These are phyloP conservation scores for Denticeps clupeoides DNA, from an alignment of 2,797 vertebrate genomes.

Conservation along the genomic window DNA sequence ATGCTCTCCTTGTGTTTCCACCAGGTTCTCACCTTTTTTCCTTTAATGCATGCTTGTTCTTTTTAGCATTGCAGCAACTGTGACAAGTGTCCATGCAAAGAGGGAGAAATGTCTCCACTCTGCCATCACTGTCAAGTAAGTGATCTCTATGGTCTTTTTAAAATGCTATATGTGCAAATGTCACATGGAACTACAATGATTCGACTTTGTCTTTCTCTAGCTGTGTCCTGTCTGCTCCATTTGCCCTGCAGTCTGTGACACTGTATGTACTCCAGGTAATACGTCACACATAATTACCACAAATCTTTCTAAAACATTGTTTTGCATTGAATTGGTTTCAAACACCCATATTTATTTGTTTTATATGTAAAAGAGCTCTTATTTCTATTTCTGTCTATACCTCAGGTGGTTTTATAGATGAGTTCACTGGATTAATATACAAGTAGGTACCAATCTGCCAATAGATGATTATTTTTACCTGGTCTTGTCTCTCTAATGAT, in stretches of 20 bases:
- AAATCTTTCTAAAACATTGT: not conserved
- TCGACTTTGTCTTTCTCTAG: constrained; percentile 28
- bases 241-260: constrained; percentile 73
- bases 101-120: constrained; percentile 50
- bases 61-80: constrained; percentile 49
- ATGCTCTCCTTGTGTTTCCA: not conserved
- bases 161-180: not conserved
- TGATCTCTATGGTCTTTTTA: not conserved
- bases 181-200: not conserved
- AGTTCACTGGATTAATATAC: constrained; percentile 59
- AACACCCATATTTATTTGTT: not conserved
- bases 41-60: not conserved
- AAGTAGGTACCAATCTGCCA: no score
- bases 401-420: constrained; percentile 65
- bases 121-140: constrained; percentile 69
- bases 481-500: no score
- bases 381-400: not conserved
- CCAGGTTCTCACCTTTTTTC: not conserved
- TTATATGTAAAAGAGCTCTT: not conserved
- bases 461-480: no score
- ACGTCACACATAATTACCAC: not conserved
- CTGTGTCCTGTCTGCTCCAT: constrained; percentile 68
- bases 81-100: constrained; percentile 52
- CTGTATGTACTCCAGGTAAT: constrained; percentile 70
- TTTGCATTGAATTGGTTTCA: not conserved